Percentiles rank a stretch among this genome's conserved stretches.
These are phyloP conservation scores for Limonius californicus DNA, from an alignment of 1,140 invertebrate genomes.

Conservation along the genomic window DNA sequence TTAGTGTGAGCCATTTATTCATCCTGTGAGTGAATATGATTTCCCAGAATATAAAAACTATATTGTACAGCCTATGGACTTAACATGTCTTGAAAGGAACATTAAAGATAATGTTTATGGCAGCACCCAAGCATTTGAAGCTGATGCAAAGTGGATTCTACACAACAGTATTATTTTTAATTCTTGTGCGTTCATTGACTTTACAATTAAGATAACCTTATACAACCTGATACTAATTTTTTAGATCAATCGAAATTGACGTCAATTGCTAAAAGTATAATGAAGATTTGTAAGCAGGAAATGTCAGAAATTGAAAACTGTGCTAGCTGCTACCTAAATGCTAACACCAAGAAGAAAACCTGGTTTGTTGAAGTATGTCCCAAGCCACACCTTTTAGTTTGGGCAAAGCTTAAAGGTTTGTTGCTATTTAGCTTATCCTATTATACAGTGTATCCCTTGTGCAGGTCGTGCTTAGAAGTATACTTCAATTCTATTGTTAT, in stretches of 20 bases:
- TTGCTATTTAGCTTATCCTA: neutral
- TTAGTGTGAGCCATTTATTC: slow-evolving; percentile 69
- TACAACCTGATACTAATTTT: slow-evolving; percentile 29
- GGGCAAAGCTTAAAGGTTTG: slow-evolving; percentile 86
- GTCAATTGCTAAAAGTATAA: slow-evolving; percentile 69
- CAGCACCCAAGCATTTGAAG: slow-evolving; percentile 83
- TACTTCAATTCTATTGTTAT: too few relatives aligned
- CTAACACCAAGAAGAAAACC: slow-evolving; percentile 72
- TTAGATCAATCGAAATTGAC: slow-evolving; percentile 73
- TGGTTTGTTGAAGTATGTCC: slow-evolving; percentile 92
- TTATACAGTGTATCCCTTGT: too few relatives aligned
- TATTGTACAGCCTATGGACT: slow-evolving; percentile 81
- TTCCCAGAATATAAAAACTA: slow-evolving; percentile 75
- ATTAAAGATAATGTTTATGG: slow-evolving; percentile 76
- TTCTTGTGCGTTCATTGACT: slow-evolving; percentile 68
- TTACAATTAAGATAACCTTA: too few relatives aligned
- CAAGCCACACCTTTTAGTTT: slow-evolving; percentile 80
- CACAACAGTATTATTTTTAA: slow-evolving; percentile 90
- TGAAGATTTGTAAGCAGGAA: slow-evolving; percentile 81
- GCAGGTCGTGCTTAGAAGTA: too few relatives aligned
- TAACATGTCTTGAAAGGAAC: slow-evolving; percentile 71
- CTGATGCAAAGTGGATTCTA: slow-evolving; percentile 88
- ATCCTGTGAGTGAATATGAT: slow-evolving; percentile 63
- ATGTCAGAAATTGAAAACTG: slow-evolving; percentile 91
- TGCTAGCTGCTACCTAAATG: slow-evolving; percentile 84